phyloP scores from a whole-genome alignment of 2,113 vertebrate genomes.

The Pseudopipra pipra region DNA sequence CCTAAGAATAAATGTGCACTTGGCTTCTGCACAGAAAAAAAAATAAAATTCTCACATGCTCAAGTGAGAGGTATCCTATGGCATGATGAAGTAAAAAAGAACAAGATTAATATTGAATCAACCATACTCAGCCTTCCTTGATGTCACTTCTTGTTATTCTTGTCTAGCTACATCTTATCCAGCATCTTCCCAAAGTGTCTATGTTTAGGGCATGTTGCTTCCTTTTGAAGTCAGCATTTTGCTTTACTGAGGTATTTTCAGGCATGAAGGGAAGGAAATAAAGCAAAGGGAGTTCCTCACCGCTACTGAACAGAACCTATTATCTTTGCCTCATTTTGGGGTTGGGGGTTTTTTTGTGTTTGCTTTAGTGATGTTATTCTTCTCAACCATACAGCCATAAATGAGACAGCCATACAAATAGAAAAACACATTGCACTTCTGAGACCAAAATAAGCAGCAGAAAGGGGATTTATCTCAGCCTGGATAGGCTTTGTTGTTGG shows the following conservation, averaged over 20 bases:
- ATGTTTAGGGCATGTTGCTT: background rate
- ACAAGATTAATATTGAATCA: background rate
- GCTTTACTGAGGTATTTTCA: background rate
- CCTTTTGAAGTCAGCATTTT: background rate
- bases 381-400: background rate
- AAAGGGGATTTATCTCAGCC: background rate
- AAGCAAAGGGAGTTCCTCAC: background rate
- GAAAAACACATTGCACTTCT: constrained; percentile 1
- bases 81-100: background rate
- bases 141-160: background rate
- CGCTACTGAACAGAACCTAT: background rate
- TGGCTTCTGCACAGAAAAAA: background rate
- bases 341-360: background rate
- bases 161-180: background rate
- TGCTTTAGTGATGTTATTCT: constrained; percentile 1
- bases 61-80: background rate
- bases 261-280: background rate
- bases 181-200: background rate
- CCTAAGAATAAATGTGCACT: background rate
- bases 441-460: constrained; percentile 11
- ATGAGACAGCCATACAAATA: background rate
- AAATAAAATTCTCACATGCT: background rate
- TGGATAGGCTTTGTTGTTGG: background rate
- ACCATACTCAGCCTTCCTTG: background rate
- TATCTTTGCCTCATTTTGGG: background rate